Evolutionary conservation across 2,888 invertebrate genomes (phyloP), one percentile per base, ranked within the genome.

Genomic region (Erannis defoliaria): DNA sequence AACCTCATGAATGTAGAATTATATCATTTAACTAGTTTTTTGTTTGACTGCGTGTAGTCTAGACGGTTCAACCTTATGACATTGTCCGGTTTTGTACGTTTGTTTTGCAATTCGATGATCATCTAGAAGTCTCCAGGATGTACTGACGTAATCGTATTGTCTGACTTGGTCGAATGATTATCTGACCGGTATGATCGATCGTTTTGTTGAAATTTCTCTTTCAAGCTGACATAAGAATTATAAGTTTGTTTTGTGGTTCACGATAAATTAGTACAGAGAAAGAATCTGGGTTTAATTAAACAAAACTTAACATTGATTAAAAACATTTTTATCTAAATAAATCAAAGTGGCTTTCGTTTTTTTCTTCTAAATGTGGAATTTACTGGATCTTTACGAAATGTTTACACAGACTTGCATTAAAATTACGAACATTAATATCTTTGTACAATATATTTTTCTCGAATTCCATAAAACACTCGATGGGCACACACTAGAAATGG

Each of bases 1-100:
- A n/a, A 9, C 40, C 29, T 53, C 40, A 54, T 48, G 40, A 58
- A 43, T 37, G 40, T 26, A 38, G 45, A 48, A 37, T 45, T 8
- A 58, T 38, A 43, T 48, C 43, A 58, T 55, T 37, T 54, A 54
- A 21, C 6, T 43, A 46, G 35, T 53, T 55, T 64, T 58, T 64
- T 57, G 37, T 42, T 8, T 18, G 21, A 46, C 48, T 31, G 53
- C 53, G 42, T 23, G 42, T 16, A 35, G 63, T 66, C 66, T 66
- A 67, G 67, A 65, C 68, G 40, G 57, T 59, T 46, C 50, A 48
- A 64, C 65, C 63, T 69, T 59, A 48, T 64, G 67, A 61, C 67
- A 65, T 69, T 68, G 62, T 49, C 19, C 37, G 12, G 38, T 42
- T 42, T 12, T 49, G 35, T 18, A 46, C 21, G 12, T 57, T n/a